Evolutionary conservation across 2,113 vertebrate species (phyloP).

Genomic region (Aviceda subcristata): DNA sequence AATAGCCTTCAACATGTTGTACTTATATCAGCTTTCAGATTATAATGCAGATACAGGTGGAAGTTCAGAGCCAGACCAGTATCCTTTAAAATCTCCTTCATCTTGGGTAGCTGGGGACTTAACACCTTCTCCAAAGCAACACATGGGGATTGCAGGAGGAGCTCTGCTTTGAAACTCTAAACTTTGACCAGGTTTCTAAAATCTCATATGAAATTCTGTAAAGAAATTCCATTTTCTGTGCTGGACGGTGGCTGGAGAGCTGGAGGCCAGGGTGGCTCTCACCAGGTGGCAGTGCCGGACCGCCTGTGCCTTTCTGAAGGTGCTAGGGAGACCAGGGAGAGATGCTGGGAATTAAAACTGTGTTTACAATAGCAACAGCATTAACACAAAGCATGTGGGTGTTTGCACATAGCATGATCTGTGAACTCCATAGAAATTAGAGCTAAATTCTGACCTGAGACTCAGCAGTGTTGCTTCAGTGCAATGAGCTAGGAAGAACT

Average conservation of each 20-base stretch:
- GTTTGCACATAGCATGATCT: not conserved
- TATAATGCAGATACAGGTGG: accelerated
- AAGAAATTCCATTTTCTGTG: not conserved
- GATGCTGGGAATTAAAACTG: not conserved
- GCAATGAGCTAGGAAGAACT: not conserved
- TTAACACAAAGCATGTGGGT: not conserved
- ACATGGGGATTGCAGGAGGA: accelerated
- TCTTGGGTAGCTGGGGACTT: not conserved
- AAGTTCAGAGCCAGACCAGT: not conserved
- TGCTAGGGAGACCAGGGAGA: not conserved
- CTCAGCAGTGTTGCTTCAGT: not conserved
- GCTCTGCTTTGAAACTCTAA: not conserved
- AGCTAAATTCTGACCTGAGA: not conserved
- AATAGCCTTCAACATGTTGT: not conserved
- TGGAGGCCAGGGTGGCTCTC: not conserved
- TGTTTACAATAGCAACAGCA: not conserved
- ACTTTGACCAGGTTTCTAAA: not conserved
- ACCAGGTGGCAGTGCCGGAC: conserved; percentile 30
- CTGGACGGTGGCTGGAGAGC: accelerated
- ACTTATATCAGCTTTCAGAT: not conserved
- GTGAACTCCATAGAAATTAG: not conserved
- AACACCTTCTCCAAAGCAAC: not conserved
- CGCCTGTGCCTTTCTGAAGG: not conserved
- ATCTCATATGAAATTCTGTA: not conserved
- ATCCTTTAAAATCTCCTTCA: not conserved